These are phyloP conservation scores for Chionis minor DNA, from an alignment of 2,113 vertebrate species.

Conservation along the genomic window DNA sequence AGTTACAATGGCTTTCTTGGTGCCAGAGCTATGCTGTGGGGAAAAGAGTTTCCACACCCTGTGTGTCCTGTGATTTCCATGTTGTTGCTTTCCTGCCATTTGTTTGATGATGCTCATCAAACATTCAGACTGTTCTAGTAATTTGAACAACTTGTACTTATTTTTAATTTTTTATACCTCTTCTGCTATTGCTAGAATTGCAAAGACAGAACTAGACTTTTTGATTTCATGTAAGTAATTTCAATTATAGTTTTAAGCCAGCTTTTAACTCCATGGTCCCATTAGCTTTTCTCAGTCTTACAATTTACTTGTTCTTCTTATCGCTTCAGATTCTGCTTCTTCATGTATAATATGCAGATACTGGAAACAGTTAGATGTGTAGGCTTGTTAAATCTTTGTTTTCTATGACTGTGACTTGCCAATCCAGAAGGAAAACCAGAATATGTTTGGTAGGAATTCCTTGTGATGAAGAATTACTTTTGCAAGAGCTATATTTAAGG, in stretches of 20 bases:
- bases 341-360: background rate
- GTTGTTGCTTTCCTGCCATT: background rate
- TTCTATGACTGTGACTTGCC: background rate
- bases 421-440: background rate
- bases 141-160: background rate
- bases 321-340: background rate
- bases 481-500: background rate
- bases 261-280: background rate
- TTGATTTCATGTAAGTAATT: background rate
- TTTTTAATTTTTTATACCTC: background rate
- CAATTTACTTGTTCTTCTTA: background rate
- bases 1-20: background rate
- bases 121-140: background rate
- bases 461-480: background rate
- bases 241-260: background rate
- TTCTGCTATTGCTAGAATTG: background rate
- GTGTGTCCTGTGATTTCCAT: accelerated
- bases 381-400: background rate
- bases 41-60: background rate
- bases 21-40: background rate
- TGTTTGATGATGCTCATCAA: background rate
- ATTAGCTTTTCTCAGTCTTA: background rate
- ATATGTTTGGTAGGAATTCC: background rate
- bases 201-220: background rate
- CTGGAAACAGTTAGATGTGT: background rate